phyloP scores from a whole-genome alignment of 1,140 invertebrate genomes.

The Brachionus sp. region DNA sequence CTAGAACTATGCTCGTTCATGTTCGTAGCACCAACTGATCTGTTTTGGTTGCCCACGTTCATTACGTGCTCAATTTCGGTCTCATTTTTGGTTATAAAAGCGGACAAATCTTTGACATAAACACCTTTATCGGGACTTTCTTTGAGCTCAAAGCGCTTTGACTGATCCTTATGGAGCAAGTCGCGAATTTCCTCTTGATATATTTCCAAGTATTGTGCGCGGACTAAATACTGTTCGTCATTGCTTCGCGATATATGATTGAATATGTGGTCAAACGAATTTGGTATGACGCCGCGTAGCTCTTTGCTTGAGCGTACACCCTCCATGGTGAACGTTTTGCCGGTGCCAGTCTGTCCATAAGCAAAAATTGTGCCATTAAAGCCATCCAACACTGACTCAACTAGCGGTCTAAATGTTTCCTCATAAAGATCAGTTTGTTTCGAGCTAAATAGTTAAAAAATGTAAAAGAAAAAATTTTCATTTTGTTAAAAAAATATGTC shows the following conservation, averaged over 20 bases:
- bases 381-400: slow-evolving; percentile 66
- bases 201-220: slow-evolving; percentile 87
- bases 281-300: slow-evolving; percentile 76
- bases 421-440: slow-evolving; percentile 46
- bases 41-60: slow-evolving; percentile 70
- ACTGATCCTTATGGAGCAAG: slow-evolving; percentile 77
- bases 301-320: slow-evolving; percentile 60
- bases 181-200: slow-evolving; percentile 81
- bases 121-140: background rate
- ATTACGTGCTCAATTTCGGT: slow-evolving; percentile 71
- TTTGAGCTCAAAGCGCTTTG: slow-evolving; percentile 65
- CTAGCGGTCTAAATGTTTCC: slow-evolving; percentile 50
- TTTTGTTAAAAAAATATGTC: slow-evolving; percentile 65
- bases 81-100: slow-evolving; percentile 73
- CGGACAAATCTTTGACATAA: slow-evolving; percentile 64
- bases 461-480: slow-evolving; percentile 67
- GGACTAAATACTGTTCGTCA: slow-evolving; percentile 75
- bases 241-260: slow-evolving; percentile 63
- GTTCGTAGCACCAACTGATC: slow-evolving; percentile 86
- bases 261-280: slow-evolving; percentile 66
- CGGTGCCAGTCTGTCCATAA: slow-evolving; percentile 63
- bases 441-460: slow-evolving; percentile 47
- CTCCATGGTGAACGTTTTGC: slow-evolving; percentile 66
- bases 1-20: slow-evolving; percentile 99
- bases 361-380: slow-evolving; percentile 66